These are phyloP conservation scores for Andrena fulva DNA, from an alignment of 2,888 invertebrate genomes.

Conservation along the genomic window DNA sequence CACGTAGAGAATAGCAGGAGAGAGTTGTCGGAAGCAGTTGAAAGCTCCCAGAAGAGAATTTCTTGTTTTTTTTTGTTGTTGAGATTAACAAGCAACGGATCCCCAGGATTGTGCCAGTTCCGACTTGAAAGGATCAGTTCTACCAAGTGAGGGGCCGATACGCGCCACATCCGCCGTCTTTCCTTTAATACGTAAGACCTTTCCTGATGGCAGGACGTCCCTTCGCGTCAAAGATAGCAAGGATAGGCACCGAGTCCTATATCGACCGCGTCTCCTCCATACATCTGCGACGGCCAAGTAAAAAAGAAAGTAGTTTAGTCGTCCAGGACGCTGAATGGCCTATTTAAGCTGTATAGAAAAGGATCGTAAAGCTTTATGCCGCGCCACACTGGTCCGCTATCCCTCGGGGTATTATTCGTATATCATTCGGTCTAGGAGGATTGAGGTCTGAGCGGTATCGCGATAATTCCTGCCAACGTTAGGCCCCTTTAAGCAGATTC, in stretches of 20 bases:
- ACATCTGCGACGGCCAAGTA: slow-evolving; percentile 30
- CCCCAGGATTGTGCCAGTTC: slow-evolving; percentile 22
- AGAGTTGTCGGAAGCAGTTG: too few species aligned
- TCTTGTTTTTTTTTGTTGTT: slow-evolving; percentile 1
- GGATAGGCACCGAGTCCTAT: slow-evolving; percentile 31
- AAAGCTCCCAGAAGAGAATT: background rate
- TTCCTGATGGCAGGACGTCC: slow-evolving; percentile 16
- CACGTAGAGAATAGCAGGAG: too few species aligned
- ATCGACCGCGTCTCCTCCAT: slow-evolving; percentile 42
- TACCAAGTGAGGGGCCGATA: slow-evolving; percentile 14
- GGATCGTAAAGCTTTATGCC: slow-evolving; percentile 55
- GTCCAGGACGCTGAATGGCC: slow-evolving; percentile 52
- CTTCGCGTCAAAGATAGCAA: slow-evolving; percentile 22
- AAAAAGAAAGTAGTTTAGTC: slow-evolving; percentile 58
- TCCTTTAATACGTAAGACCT: background rate
- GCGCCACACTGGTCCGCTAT: slow-evolving; percentile 1
- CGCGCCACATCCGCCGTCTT: slow-evolving; percentile 17
- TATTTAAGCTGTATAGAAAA: slow-evolving; percentile 59
- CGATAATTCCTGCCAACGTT: background rate
- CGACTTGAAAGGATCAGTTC: slow-evolving; percentile 11
- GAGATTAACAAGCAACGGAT: background rate
- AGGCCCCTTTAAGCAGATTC: background rate
- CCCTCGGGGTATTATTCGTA: slow-evolving; percentile 27
- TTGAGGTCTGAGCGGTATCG: background rate
- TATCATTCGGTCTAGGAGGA: slow-evolving; percentile 35